phyloP scores from a whole-genome alignment of 2,113 vertebrate genomes.

The Chelonoidis abingdonii region DNA sequence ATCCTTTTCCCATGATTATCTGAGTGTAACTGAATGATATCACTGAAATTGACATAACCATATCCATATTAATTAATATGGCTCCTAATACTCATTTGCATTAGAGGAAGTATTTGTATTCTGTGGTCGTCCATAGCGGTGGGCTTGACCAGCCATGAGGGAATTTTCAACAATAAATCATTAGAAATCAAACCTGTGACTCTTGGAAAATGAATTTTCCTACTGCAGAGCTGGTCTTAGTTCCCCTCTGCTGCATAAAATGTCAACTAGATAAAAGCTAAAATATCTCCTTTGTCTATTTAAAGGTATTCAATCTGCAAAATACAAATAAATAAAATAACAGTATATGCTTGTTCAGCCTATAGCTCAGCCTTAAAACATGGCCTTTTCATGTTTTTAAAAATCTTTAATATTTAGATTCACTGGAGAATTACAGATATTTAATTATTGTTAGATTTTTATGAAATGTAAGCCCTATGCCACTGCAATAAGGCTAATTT shows the following conservation, averaged over 20 bases:
- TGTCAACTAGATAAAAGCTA: slow-evolving; percentile 72
- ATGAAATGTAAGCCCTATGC: background rate
- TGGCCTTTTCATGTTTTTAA: background rate
- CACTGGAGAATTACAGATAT: background rate
- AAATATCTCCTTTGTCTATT: slow-evolving; percentile 61
- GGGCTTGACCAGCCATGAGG: slow-evolving; percentile 65
- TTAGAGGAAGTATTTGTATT: slow-evolving; percentile 72
- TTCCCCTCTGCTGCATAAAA: slow-evolving; percentile 69
- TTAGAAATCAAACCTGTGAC: slow-evolving; percentile 62
- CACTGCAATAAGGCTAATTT: background rate
- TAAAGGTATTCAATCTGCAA: slow-evolving; percentile 45
- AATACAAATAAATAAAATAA: slow-evolving; percentile 12
- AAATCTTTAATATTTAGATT: background rate
- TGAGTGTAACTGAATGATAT: slow-evolving; percentile 1
- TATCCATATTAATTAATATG: slow-evolving; percentile 38
- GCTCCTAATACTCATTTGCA: slow-evolving; percentile 35
- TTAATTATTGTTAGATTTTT: background rate
- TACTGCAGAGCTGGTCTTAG: background rate
- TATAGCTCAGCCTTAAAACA: background rate
- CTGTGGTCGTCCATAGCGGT: slow-evolving; percentile 32
- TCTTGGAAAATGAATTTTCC: slow-evolving; percentile 78
- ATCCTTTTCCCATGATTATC: slow-evolving; percentile 37
- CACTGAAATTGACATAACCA: background rate
- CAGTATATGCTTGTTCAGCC: background rate
- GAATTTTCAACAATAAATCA: slow-evolving; percentile 73